These are phyloP conservation scores for Hypotaenidia philippensis DNA, from an alignment of 2,797 vertebrate genomes.

Conservation along the genomic window DNA sequence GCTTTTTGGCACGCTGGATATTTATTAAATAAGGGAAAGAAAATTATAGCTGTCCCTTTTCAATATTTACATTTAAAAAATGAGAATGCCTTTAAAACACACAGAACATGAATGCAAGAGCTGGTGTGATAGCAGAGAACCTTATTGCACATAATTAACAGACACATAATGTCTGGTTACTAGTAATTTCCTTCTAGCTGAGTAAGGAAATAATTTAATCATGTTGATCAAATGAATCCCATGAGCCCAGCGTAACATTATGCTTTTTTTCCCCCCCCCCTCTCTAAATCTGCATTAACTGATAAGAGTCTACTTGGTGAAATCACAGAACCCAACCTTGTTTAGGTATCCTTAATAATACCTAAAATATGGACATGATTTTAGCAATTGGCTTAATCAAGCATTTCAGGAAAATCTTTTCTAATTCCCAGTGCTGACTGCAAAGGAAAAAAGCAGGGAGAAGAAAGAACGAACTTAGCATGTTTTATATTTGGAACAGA, in stretches of 20 bases:
- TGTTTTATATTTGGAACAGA: neutral
- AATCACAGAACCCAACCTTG: conserved; percentile 64
- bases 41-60: conserved; percentile 72
- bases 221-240: conserved; percentile 90
- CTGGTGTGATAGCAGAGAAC: conserved; percentile 82
- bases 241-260: conserved; percentile 86
- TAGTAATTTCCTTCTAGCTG: conserved; percentile 92
- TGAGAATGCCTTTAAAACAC: conserved; percentile 78
- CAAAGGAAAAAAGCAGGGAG: neutral
- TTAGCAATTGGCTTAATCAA: conserved; percentile 64
- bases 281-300: conserved; percentile 81
- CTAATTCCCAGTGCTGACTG: neutral
- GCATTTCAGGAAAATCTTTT: conserved; percentile 40
- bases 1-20: conserved; percentile 50
- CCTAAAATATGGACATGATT: conserved; percentile 63
- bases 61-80: conserved; percentile 79
- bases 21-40: conserved; percentile 73
- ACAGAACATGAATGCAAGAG: conserved; percentile 76
- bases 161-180: conserved; percentile 92
- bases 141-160: conserved; percentile 87
- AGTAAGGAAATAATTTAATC: conserved; percentile 96
- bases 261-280: conserved; percentile 33
- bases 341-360: conserved; percentile 72
- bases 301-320: conserved; percentile 85
- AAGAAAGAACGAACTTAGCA: neutral